Conservation (phyloP, 2,888 invertebrate genomes). For the Pachycephus smyrnensis region DNA sequence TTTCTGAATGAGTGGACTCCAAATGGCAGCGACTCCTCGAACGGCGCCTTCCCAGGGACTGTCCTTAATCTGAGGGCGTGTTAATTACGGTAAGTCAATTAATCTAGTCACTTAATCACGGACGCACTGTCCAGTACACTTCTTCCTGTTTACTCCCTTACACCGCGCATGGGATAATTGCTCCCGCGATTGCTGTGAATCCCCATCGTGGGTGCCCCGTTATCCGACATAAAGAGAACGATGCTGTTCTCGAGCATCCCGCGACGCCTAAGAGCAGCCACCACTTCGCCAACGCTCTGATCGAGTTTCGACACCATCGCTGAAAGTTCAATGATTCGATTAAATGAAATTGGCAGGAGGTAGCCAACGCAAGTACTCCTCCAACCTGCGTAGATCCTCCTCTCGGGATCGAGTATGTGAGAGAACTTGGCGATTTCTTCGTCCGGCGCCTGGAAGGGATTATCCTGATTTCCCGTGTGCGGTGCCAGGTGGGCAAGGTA, state of each 20-base stretch:
- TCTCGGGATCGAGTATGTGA: slow-evolving; percentile 75
- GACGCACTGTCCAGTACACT: too few relatives aligned
- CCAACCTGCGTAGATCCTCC: slow-evolving; percentile 78
- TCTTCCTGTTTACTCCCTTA: slow-evolving; percentile 47
- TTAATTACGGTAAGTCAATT: too few relatives aligned
- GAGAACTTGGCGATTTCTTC: slow-evolving; percentile 77
- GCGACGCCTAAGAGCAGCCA: slow-evolving; percentile 75
- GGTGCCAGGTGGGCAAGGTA: slow-evolving; percentile 78
- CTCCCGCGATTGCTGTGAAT: slow-evolving; percentile 79
- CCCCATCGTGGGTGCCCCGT: slow-evolving; percentile 85
- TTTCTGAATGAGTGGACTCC: slow-evolving; percentile 69
- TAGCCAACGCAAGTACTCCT: too few relatives aligned
- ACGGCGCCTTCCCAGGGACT: slow-evolving; percentile 75
- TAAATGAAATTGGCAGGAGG: too few relatives aligned
- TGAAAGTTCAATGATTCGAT: slow-evolving; percentile 49
- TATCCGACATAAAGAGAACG: slow-evolving; percentile 88
- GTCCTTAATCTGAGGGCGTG: slow-evolving; percentile 68
- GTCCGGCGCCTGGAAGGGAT: slow-evolving; percentile 79
- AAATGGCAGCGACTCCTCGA: slow-evolving; percentile 70
- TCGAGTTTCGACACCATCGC: slow-evolving; percentile 90
- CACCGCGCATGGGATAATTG: slow-evolving; percentile 85
- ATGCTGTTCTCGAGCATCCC: slow-evolving; percentile 84
- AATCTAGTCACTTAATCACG: too few relatives aligned
- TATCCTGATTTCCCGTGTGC: slow-evolving; percentile 74
- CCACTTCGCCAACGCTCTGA: slow-evolving; percentile 83